These are phyloP conservation scores for Andrena fulva DNA, from an alignment of 2,888 invertebrate species.

Conservation along the genomic window DNA sequence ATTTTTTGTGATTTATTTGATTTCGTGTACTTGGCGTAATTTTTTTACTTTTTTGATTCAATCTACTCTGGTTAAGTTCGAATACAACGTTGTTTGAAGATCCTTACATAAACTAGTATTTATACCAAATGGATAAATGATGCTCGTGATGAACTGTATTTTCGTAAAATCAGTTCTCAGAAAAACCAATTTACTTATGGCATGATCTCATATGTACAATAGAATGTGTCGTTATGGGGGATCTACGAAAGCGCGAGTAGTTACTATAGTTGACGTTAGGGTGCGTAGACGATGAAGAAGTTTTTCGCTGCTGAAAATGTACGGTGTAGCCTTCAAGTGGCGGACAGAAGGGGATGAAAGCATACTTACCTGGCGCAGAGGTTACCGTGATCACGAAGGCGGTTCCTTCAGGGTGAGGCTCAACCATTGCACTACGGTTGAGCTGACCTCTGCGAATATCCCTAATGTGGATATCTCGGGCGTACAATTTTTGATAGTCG, in stretches of 20 bases:
- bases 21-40: too few relatives aligned
- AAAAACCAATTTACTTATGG: too few relatives aligned
- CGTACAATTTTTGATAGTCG: constrained; percentile 80
- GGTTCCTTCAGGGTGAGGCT: constrained; percentile 84
- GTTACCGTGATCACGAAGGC: constrained; percentile 85
- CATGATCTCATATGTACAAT: too few relatives aligned
- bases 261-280: constrained; percentile 45
- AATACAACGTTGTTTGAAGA: too few relatives aligned
- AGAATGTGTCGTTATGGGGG: too few relatives aligned
- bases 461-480: constrained; percentile 85
- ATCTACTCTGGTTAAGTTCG: too few relatives aligned
- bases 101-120: too few relatives aligned
- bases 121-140: too few relatives aligned
- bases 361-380: constrained; percentile 87
- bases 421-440: constrained; percentile 86
- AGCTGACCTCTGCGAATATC: constrained; percentile 86
- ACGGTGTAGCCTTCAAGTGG: constrained; percentile 16
- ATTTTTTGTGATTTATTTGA: too few relatives aligned
- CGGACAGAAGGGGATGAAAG: constrained; percentile 41
- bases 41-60: too few relatives aligned
- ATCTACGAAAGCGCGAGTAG: constrained; percentile 14
- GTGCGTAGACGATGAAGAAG: constrained; percentile 32
- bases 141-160: too few relatives aligned
- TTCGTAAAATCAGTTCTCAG: too few relatives aligned
- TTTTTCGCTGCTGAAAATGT: constrained; percentile 29